These are phyloP conservation scores for Tenebrio molitor DNA, from an alignment of 1,140 invertebrate species.

Conservation along the genomic window DNA sequence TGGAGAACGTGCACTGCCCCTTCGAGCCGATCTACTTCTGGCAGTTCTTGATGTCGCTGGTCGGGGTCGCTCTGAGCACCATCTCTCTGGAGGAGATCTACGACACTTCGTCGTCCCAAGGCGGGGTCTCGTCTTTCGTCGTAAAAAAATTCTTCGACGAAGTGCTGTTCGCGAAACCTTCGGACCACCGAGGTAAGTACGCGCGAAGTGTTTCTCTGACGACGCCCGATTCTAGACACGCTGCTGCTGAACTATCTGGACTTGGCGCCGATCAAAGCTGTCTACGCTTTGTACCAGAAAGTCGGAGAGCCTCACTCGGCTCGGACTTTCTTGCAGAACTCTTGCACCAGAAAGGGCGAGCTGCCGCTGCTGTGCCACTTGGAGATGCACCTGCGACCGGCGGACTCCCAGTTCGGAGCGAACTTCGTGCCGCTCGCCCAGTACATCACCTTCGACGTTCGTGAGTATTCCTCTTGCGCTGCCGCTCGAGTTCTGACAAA, in stretches of 20 bases:
- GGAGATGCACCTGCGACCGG: slow-evolving; percentile 50
- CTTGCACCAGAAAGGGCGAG: slow-evolving; percentile 53
- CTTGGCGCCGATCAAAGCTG: slow-evolving; percentile 67
- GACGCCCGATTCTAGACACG: slow-evolving; percentile 60
- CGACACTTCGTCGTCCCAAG: slow-evolving; percentile 47
- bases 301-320: slow-evolving; percentile 69
- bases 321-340: slow-evolving; percentile 65
- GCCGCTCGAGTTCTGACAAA: too few relatives aligned
- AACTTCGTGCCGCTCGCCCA: background rate
- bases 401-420: slow-evolving; percentile 6
- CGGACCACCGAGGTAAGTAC: slow-evolving; percentile 65
- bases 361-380: background rate
- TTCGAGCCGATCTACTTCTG: slow-evolving; percentile 74
- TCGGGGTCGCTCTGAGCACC: slow-evolving; percentile 67
- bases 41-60: slow-evolving; percentile 71
- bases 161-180: slow-evolving; percentile 66
- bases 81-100: slow-evolving; percentile 61
- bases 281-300: slow-evolving; percentile 68
- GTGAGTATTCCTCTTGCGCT: too few relatives aligned
- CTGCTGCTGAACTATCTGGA: slow-evolving; percentile 65
- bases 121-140: slow-evolving; percentile 66
- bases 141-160: slow-evolving; percentile 69
- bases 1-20: slow-evolving; percentile 68
- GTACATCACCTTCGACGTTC: slow-evolving; percentile 43
- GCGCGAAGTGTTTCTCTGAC: background rate